These are phyloP conservation scores for Paramormyrops hopkinsi DNA, from an alignment of 2,797 vertebrate genomes.

Conservation along the genomic window DNA sequence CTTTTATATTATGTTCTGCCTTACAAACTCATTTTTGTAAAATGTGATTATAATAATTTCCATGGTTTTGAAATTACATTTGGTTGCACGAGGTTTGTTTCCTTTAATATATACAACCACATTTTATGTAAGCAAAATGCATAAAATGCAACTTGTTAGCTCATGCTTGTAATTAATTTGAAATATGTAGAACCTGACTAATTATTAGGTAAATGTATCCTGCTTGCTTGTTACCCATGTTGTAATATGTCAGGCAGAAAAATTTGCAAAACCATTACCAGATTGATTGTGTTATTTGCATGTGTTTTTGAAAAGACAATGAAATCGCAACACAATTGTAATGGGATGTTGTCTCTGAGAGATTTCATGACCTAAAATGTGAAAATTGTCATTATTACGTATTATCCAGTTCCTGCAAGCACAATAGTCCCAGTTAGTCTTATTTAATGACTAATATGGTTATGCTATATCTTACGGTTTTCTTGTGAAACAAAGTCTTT, in stretches of 20 bases:
- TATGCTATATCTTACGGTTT: not conserved
- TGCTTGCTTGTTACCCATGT: not conserved
- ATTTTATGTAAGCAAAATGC: not conserved
- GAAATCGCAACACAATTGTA: not conserved
- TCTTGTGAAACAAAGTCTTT: not conserved
- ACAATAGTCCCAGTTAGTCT: not conserved
- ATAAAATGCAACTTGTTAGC: not conserved
- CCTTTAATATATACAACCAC: not conserved
- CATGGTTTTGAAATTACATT: not conserved
- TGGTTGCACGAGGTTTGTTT: not conserved
- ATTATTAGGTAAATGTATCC: not conserved
- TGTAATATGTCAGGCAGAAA: not conserved
- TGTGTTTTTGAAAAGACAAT: not conserved
- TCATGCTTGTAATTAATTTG: not conserved
- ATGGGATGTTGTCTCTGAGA: not conserved
- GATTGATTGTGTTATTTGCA: not conserved
- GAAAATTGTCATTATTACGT: not conserved
- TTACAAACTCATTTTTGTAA: not conserved
- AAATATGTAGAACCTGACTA: not conserved
- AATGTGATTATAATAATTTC: not conserved
- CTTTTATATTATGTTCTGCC: not conserved
- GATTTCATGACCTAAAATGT: not conserved
- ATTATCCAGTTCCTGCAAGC: not conserved
- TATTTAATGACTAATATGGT: not conserved
- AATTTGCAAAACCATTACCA: not conserved